Percentiles rank a stretch among this genome's conserved stretches.
Evolutionary conservation across 1,140 invertebrate genomes (phyloP).

Genomic region (Diachasmimorpha longicaudata): DNA sequence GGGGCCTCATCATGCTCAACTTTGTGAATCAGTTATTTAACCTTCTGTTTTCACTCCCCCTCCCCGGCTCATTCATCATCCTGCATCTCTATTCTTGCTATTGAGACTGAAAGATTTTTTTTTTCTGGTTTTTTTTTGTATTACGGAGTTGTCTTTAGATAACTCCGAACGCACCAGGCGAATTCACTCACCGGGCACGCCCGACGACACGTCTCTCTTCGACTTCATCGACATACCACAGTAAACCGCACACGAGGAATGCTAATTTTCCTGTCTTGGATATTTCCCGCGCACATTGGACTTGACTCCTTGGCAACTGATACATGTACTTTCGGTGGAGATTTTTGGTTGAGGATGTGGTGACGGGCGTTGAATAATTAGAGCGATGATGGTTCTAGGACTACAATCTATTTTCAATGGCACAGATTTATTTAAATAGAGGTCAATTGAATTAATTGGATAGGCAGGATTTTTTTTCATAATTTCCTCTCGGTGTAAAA

Average conservation of each 20-base stretch:
- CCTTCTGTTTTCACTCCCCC: too few species aligned
- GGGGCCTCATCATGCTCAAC: neutral
- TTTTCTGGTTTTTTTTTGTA: neutral
- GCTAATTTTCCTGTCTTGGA: constrained; percentile 31
- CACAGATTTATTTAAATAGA: too few species aligned
- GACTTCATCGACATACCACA: constrained; percentile 48
- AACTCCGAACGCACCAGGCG: constrained; percentile 18
- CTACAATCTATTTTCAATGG: too few species aligned
- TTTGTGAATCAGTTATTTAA: neutral
- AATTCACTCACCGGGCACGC: constrained; percentile 48
- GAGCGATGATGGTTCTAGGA: too few species aligned
- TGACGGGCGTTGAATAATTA: neutral
- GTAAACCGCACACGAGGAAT: constrained; percentile 35
- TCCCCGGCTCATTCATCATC: neutral
- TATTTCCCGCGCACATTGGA: neutral
- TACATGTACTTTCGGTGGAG: neutral
- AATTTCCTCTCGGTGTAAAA: too few species aligned
- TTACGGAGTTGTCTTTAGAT: neutral
- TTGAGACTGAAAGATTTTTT: too few species aligned
- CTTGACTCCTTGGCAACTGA: neutral
- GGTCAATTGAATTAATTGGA: too few species aligned
- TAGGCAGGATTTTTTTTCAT: too few species aligned
- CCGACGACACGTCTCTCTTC: constrained; percentile 41
- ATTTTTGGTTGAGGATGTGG: neutral
- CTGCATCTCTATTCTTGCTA: neutral